Base-by-base conservation (phyloP, 2,888 invertebrate species). In the Thereva unica region DNA sequence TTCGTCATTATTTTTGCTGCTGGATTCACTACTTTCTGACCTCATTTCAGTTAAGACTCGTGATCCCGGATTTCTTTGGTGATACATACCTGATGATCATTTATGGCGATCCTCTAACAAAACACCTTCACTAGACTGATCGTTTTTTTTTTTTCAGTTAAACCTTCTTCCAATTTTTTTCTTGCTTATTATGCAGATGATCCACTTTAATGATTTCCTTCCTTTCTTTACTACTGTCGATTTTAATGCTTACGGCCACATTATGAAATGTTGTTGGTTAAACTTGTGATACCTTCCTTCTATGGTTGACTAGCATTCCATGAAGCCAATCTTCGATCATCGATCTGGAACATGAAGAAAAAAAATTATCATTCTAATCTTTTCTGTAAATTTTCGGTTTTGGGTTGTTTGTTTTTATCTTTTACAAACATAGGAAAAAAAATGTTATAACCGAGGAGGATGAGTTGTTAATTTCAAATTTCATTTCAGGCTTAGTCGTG, bases 271-370 rank as follows among this genome's bases (percentile, higher is more conserved):
- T 23, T 23, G 23, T 23, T 23, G 38, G 37, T 59, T 59, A 45
- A n/a, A 23, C 23, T 38, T 8, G 41, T 40, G 41, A n/a, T 55
- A 55, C 41, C 40, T 12, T 41, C 4, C 12, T 55, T 35, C 12
- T 12, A 23, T 55, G 53, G 23, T 64, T 64, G 64, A 44, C 37
- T 64, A 64, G 42, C 44, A 53, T 44, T 53, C 44, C 64, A 50
- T 53, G 10, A 63, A 63, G 52, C 34, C 42, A 4, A 41, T 41
- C 41, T 35, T 52, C 12, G 42, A 7, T 53, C 42, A 52, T n/a
- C 63, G 63, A 63, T 63, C 63, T 63, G 63, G 52, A 63, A 63
- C 63, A 63, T 52, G 52, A 52, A 34, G 52, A 35, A 8, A 52
- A 37, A 63, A 47, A 63, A 55, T 12, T 45, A 42, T 59, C 23